A percentile compares a stretch with the other conserved stretches of the same genome.
Evolutionary conservation across 53 echinoderm and acorn worm genomes (phyloP).

Genomic region (Holothuria scabra): DNA sequence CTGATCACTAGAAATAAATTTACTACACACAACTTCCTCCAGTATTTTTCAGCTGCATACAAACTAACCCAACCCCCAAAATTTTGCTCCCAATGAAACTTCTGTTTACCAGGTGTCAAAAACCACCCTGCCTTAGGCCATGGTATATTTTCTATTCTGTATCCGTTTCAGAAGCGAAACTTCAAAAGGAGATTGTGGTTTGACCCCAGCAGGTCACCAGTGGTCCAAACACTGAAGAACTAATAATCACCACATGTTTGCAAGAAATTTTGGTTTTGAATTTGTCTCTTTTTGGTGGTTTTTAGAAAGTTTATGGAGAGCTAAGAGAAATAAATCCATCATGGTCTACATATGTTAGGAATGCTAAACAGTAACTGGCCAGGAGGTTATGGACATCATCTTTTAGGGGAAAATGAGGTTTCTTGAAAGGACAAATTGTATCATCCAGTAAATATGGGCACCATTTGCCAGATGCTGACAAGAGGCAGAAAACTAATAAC

Average conservation of each 20-base stretch:
- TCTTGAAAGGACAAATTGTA: too few relatives aligned
- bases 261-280: not conserved
- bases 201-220: constrained; percentile 30
- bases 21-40: too few relatives aligned
- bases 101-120: too few relatives aligned
- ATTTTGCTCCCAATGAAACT: too few relatives aligned
- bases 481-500: too few relatives aligned
- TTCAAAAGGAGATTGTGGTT: constrained; percentile 11
- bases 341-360: constrained; percentile 27
- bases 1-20: too few relatives aligned
- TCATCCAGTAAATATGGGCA: too few relatives aligned
- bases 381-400: not conserved
- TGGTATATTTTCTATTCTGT: too few relatives aligned
- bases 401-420: not conserved
- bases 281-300: not conserved
- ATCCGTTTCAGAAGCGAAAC: not conserved
- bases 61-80: too few relatives aligned
- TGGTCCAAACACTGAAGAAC: not conserved
- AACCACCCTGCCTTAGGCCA: too few relatives aligned
- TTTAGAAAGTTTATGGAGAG: not conserved
- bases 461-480: too few relatives aligned
- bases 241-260: constrained; percentile 43
- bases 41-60: too few relatives aligned
- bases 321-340: constrained; percentile 26
- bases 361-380: constrained; percentile 1